Conservation (phyloP, 1,140 invertebrate species). For the Orius laevigatus region DNA sequence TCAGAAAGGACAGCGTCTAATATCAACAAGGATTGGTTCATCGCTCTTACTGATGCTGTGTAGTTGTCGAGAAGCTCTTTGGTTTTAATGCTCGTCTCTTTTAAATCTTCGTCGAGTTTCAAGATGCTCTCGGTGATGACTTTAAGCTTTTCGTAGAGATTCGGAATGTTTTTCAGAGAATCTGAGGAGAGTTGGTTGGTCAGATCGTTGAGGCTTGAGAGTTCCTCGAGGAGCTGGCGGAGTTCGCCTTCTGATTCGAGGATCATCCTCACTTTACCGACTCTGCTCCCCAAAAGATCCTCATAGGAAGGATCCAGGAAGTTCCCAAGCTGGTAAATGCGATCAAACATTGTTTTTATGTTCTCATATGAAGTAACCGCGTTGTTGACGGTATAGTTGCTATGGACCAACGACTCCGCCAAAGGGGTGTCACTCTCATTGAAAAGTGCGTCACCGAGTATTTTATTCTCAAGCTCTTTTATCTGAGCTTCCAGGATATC, state of each 20-base stretch:
- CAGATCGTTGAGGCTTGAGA: slow-evolving; percentile 4
- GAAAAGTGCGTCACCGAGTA: slow-evolving; percentile 5
- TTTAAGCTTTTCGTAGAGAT: slow-evolving; percentile 8
- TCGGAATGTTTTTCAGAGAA: slow-evolving; percentile 11
- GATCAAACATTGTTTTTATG: slow-evolving; percentile 8
- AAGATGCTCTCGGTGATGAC: slow-evolving; percentile 3
- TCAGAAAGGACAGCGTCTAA: too few species aligned
- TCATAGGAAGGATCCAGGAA: slow-evolving; percentile 13
- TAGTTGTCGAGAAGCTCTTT: slow-evolving; percentile 4
- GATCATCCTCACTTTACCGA: slow-evolving; percentile 8
- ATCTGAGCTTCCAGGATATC: slow-evolving; percentile 13
- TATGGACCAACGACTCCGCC: slow-evolving; percentile 7
- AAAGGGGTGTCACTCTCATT: slow-evolving; percentile 8
- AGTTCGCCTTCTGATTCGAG: slow-evolving; percentile 12
- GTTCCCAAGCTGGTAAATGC: slow-evolving; percentile 7
- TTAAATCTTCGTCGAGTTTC: slow-evolving; percentile 1
- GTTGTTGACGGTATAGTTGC: background rate
- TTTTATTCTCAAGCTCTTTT: slow-evolving; percentile 10
- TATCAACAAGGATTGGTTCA: too few species aligned
- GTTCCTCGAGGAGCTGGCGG: slow-evolving; percentile 1
- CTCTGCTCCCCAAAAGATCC: background rate
- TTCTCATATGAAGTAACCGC: slow-evolving; percentile 3
- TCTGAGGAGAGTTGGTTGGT: slow-evolving; percentile 5
- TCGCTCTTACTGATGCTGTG: background rate
- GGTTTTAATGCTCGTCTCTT: background rate